Evolutionary conservation across 2,797 vertebrate genomes (phyloP).

Genomic region (Cirrhinus molitorella): DNA sequence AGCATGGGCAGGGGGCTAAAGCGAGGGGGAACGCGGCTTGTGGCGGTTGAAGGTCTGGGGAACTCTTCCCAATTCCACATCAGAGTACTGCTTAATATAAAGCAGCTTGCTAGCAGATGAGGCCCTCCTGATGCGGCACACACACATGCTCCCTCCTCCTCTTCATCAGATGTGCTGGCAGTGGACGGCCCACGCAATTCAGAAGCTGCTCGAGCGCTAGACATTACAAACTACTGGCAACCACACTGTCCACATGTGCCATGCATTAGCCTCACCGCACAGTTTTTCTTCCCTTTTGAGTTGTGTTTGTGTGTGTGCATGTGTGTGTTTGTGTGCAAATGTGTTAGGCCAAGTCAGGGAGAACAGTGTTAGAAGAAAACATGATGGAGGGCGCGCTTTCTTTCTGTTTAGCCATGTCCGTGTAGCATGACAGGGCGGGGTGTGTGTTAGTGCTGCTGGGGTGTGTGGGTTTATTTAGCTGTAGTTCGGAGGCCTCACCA

Average conservation of each 20-base stretch:
- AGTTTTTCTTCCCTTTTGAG: slow-evolving; percentile 59
- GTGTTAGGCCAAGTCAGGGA: slow-evolving; percentile 49
- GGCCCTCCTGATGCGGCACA: slow-evolving; percentile 64
- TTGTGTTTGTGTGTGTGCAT: not conserved
- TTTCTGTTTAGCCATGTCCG: slow-evolving; percentile 30
- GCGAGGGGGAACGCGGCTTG: slow-evolving; percentile 57
- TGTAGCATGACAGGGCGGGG: slow-evolving; percentile 47
- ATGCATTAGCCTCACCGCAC: slow-evolving; percentile 74
- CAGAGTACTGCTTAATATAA: slow-evolving; percentile 80
- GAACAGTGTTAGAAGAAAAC: slow-evolving; percentile 50
- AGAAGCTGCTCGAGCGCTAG: slow-evolving; percentile 80
- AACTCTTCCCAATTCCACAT: slow-evolving; percentile 83
- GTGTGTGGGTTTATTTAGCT: slow-evolving; percentile 29
- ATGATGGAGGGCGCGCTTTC: slow-evolving; percentile 36
- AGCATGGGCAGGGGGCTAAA: slow-evolving; percentile 53
- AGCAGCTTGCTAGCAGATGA: slow-evolving; percentile 84
- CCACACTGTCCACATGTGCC: slow-evolving; percentile 80
- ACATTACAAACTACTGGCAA: slow-evolving; percentile 83
- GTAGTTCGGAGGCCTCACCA: not conserved
- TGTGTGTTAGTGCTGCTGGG: slow-evolving; percentile 43
- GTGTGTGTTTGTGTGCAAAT: slow-evolving; percentile 51
- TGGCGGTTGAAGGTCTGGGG: slow-evolving; percentile 58
- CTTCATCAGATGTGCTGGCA: slow-evolving; percentile 76
- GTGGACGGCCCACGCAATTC: slow-evolving; percentile 72
- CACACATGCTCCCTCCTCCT: slow-evolving; percentile 61